These are phyloP conservation scores for Podabrus alpinus DNA, from an alignment of 2,888 invertebrate genomes.

Conservation along the genomic window DNA sequence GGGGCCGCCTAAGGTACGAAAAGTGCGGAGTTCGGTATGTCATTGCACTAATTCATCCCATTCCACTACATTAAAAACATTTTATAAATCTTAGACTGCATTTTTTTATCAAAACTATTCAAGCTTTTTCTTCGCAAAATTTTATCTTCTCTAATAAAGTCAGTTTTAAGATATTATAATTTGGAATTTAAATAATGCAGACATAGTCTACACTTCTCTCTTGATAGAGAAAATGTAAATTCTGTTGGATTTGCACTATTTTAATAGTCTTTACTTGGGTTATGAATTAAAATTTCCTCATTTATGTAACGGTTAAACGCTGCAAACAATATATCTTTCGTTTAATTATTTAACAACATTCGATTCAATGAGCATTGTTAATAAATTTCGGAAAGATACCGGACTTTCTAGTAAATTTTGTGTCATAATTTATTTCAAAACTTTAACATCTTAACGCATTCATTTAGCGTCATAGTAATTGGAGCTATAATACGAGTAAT, in stretches of 20 bases:
- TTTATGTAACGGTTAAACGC: not conserved
- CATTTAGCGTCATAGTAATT: too few relatives aligned
- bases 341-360: not conserved
- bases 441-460: too few relatives aligned
- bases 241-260: not conserved
- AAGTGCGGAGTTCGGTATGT: conserved; percentile 64
- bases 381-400: not conserved
- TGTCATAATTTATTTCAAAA: too few relatives aligned
- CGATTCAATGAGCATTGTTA: not conserved
- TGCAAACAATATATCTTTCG: not conserved
- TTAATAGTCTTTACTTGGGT: not conserved
- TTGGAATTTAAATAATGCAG: not conserved
- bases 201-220: not conserved
- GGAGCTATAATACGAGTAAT: too few relatives aligned
- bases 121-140: not conserved
- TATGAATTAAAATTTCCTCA: not conserved
- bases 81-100: not conserved
- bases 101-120: not conserved
- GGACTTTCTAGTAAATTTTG: too few relatives aligned
- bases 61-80: conserved; percentile 15
- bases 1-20: conserved; percentile 83
- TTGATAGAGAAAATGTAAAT: not conserved
- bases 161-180: not conserved
- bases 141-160: not conserved
- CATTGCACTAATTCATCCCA: conserved; percentile 40